Evolutionary conservation across 2,113 vertebrate species (phyloP).

Genomic region (Melanostigma gelatinosum): DNA sequence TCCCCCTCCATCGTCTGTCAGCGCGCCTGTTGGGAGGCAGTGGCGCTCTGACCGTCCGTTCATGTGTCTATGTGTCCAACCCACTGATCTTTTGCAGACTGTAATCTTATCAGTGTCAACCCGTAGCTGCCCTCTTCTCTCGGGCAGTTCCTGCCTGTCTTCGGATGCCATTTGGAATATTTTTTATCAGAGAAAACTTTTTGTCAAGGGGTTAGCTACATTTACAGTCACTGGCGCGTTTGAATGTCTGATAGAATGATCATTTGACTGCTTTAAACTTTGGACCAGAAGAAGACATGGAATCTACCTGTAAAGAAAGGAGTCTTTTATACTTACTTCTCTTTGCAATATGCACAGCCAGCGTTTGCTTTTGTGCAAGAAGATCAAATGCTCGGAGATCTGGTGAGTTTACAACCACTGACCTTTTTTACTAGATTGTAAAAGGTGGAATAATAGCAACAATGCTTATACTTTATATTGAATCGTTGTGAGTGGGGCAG

Average conservation of each 20-base stretch:
- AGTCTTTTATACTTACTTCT: conserved; percentile 77
- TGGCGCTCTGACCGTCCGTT: conserved; percentile 23
- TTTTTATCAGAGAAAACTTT: conserved; percentile 27
- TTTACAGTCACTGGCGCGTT: conserved; percentile 9
- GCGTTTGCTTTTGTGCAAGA: conserved; percentile 67
- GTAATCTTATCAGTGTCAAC: conserved; percentile 81
- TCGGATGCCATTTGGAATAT: conserved; percentile 33
- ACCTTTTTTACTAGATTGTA: background rate
- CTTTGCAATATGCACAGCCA: conserved; percentile 78
- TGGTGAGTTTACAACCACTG: conserved; percentile 81
- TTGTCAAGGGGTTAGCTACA: background rate
- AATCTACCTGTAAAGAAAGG: conserved; percentile 64
- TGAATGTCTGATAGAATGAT: conserved; percentile 60
- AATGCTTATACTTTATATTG: background rate
- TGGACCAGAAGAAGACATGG: conserved; percentile 78
- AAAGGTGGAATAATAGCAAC: background rate
- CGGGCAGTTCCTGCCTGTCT: conserved; percentile 38
- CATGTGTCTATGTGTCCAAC: conserved; percentile 53
- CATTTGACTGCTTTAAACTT: conserved; percentile 63
- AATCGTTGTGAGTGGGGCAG: background rate
- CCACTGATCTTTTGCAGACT: conserved; percentile 78
- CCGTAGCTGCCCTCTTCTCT: conserved; percentile 57
- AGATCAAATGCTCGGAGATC: conserved; percentile 82
- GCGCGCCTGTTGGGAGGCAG: conserved; percentile 34
- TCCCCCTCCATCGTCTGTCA: conserved; percentile 13